Conservation (phyloP, 2,113 vertebrate species). For the Oncorhynchus clarkii region DNA sequence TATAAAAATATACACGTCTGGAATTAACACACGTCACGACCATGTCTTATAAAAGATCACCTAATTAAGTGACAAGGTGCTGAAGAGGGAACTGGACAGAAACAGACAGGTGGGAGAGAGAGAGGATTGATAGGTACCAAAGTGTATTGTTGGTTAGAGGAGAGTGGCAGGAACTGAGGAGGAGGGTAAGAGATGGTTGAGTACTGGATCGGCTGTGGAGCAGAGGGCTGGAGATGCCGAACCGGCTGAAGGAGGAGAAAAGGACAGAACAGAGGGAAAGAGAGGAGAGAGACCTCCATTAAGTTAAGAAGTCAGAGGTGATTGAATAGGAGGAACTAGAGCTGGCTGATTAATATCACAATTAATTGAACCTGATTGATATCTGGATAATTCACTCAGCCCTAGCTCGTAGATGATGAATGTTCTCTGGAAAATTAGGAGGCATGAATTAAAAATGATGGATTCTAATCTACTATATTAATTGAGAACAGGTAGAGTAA, state of each 20-base stretch:
- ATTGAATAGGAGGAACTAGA: no score
- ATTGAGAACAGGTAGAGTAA: no score
- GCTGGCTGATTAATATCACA: no score
- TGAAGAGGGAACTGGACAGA: not conserved
- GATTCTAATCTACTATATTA: no score
- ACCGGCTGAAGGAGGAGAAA: conserved; percentile 80
- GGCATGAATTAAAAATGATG: no score
- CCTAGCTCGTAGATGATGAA: no score
- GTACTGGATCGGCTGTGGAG: conserved; percentile 86
- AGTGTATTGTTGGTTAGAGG: conserved; percentile 67
- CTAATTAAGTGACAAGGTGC: not conserved
- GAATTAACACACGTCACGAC: not conserved
- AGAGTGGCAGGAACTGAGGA: conserved; percentile 89
- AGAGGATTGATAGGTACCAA: not conserved
- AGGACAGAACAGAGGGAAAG: conserved; percentile 32
- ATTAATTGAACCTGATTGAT: no score
- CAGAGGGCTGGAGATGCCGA: conserved; percentile 87
- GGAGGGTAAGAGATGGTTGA: conserved; percentile 87
- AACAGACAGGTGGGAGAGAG: conserved; percentile 34
- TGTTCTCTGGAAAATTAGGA: no score
- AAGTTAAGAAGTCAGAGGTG: no score
- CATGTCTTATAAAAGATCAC: not conserved
- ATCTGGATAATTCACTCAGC: no score
- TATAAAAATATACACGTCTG: no score
- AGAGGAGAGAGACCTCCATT: conserved; percentile 34